Conservation (phyloP, 2,888 invertebrate species). For the Drosophila rubida region DNA sequence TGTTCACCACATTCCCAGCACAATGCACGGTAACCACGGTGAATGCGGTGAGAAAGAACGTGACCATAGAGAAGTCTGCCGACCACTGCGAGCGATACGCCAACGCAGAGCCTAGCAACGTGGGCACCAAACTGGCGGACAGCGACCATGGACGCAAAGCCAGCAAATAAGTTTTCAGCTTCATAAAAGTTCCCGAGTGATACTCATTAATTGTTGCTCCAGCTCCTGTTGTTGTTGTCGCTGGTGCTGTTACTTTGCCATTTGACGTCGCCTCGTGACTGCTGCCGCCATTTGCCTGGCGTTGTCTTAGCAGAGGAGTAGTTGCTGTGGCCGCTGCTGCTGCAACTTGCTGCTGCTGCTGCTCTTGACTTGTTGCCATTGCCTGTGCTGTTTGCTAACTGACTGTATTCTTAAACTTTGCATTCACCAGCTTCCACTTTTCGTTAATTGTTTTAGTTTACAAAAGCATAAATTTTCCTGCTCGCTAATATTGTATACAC, state of each 20-base stretch:
- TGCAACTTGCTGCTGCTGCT: conserved; percentile 42
- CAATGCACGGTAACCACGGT: conserved; percentile 97
- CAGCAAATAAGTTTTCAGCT: conserved; percentile 93
- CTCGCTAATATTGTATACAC: conserved; percentile 75
- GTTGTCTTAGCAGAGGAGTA: conserved; percentile 41
- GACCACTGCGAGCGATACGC: conserved; percentile 93
- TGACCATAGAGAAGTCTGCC: conserved; percentile 91
- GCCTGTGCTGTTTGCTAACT: conserved; percentile 45
- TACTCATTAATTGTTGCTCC: conserved; percentile 16
- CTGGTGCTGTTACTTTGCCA: conserved; percentile 37
- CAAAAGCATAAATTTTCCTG: conserved; percentile 67
- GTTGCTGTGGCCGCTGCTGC: conserved; percentile 12
- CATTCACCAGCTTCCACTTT: conserved; percentile 50
- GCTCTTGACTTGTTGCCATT: conserved; percentile 67
- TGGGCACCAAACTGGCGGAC: conserved; percentile 95
- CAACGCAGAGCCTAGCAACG: conserved; percentile 94
- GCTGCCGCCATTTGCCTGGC: conserved; percentile 50
- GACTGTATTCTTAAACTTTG: conserved; percentile 34
- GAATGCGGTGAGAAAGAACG: conserved; percentile 92
- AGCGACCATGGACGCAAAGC: conserved; percentile 97
- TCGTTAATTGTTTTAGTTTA: conserved; percentile 64
- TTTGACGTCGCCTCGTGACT: conserved; percentile 39
- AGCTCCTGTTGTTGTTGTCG: background rate
- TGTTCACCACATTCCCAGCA: conserved; percentile 98
- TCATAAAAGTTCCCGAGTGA: conserved; percentile 88